Base-by-base conservation (phyloP, 53 echinoderm and acorn worm species). In the Holothuria leucospilota region DNA sequence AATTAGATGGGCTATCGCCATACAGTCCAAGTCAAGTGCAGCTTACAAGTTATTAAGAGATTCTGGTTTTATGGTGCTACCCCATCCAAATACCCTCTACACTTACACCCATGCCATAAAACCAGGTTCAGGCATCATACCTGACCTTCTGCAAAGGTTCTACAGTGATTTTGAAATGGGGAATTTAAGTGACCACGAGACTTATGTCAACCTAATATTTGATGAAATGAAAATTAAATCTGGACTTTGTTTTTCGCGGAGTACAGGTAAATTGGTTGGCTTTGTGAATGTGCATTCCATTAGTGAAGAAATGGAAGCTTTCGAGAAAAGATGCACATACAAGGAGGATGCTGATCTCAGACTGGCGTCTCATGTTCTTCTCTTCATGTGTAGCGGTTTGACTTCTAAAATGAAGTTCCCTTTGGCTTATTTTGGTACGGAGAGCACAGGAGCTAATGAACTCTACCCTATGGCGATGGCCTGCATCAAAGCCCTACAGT, bases 161-260 rank as follows among this genome's bases (percentile, higher is more conserved):
- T 46, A 25, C 46, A 84, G 25, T 24, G 84, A 84, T 0, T 51
- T 38, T 39, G 1, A 3, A 10, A 49, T 68, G 46, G 39, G n/a
- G 15, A 24, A 68, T 20, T 25, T 40, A n/a, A 18, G 46, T 5
- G 39, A 64, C 10, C 68, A 84, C 9, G 60, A 84, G 23, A 68
- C 24, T 20, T 38, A 68, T 24, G 42, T 65, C 24, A 29, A 11
- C 51, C 26, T 84, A 9, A 8, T 84, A 46, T 41, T 59, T 23
- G 68, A 84, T 28, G 67, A 84, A 40, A 84, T 84, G 84, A 84
- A 84, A 42, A 62, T 84, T 34, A 84, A 84, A 28, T 59, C 29
- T 5, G 85, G 68, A 20, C 68, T 68, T 20, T 24, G 30, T 6
- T 84, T 42, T 84, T 51, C 65, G n/a, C 13, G 24, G 14, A 21